Base-by-base conservation (phyloP, 2,113 vertebrate species). In the Dasyurus viverrinus region DNA sequence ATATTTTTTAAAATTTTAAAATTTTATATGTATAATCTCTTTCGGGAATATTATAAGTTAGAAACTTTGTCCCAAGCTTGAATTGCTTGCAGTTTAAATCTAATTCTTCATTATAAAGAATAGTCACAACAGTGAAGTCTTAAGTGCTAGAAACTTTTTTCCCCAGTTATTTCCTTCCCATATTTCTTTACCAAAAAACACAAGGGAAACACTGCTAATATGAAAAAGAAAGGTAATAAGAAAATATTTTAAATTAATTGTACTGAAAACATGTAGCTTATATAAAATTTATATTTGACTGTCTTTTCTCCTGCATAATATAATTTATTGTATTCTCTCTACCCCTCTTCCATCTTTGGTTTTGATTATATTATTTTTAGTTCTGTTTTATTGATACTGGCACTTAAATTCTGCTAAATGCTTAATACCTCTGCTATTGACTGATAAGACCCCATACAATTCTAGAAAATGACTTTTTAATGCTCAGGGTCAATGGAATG, bases 191-290 rank as follows among this genome's bases (percentile, higher is more conserved):
- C 4, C 55, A 46, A 36, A 42, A 47, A 90, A 47, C 54, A 27
- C 14, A 57, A 57, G 92, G 92, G 50, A 93, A 52, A 7, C 50
- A n/a, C 52, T 92, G 54, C 92, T 92, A n/a, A 94, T 92, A 93
- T 68, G 57, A 76, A 36, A 76, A 76, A 76, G 12, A n/a, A 76
- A 76, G 60, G 60, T 36, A 76, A n/a, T 76, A 76, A 76, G 36
- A 84, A 0, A 2, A 84, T 2, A 9, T 16, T 42, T 42, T 42
- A 84, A 84, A 23, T 42, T 42, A 30, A 84, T n/a, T 76, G 36
- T 30, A 42, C 6, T 76, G n/a, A 76, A 76, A 76, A 16, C 68
- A 19, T 84, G 6, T 46, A 27, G 46, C 93, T 95, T 30, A 53
- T 92, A 30, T 96, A 24, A 50, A 90, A 55, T 93, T 89, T 2